Evolutionary conservation across 2,113 vertebrate species (phyloP).

Genomic region (Sander lucioperca): DNA sequence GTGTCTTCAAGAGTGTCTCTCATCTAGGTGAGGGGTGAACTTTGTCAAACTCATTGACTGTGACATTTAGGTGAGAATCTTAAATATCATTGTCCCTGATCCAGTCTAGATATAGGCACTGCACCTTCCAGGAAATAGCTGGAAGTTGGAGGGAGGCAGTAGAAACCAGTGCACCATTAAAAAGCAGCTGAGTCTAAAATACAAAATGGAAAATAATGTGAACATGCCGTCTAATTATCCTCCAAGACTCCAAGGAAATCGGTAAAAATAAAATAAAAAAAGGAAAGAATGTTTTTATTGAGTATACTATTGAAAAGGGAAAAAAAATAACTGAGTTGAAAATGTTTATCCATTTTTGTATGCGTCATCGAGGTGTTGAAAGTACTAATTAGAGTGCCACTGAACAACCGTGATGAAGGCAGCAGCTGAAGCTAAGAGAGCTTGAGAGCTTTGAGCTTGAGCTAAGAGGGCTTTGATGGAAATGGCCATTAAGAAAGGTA

Average conservation of each 20-base stretch:
- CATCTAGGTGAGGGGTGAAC: conserved; percentile 72
- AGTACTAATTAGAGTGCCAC: conserved; percentile 24
- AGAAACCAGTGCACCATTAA: not conserved
- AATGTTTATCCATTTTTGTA: not conserved
- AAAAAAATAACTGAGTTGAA: not conserved
- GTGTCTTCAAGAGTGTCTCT: conserved; percentile 57
- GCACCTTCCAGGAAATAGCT: conserved; percentile 28
- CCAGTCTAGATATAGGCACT: conserved; percentile 31
- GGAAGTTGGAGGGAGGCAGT: not conserved
- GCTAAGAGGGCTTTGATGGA: conserved; percentile 12
- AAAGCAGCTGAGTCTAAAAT: conserved; percentile 1
- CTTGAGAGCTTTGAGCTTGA: not conserved
- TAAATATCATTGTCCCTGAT: conserved; percentile 72
- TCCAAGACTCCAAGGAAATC: not conserved
- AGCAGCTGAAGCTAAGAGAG: conserved; percentile 14
- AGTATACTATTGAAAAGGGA: not conserved
- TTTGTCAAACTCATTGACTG: conserved; percentile 79
- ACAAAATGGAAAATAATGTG: not conserved
- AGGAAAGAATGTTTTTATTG: not conserved
- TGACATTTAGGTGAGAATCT: conserved; percentile 77
- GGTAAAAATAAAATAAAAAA: not conserved
- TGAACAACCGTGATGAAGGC: conserved; percentile 7
- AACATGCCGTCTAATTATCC: not conserved
- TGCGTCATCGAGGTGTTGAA: conserved; percentile 14
- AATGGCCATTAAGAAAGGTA: conserved; percentile 14